Conservation (phyloP, 2,113 vertebrate genomes). For the Triplophysa tibetana region DNA sequence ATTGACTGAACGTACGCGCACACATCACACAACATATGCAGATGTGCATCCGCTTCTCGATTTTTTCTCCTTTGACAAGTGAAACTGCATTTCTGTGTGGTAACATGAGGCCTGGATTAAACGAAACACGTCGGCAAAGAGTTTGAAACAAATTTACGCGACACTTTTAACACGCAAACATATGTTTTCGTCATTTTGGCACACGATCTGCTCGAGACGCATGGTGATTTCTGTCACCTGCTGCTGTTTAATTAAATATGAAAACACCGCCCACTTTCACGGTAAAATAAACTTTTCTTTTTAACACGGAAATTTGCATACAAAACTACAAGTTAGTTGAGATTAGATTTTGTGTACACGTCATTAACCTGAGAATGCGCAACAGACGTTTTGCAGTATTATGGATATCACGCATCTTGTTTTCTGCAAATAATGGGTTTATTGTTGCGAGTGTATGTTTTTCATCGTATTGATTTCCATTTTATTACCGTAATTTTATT, state of each 20-base stretch:
- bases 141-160: neutral
- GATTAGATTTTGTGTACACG: no score
- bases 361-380: no score
- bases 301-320: no score
- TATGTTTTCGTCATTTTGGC: neutral
- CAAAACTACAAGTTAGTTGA: no score
- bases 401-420: no score
- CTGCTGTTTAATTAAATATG: constrained; percentile 1
- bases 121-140: neutral
- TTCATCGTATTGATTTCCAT: no score
- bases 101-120: neutral
- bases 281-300: no score
- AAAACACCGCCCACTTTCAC: constrained; percentile 7
- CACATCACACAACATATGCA: constrained; percentile 55
- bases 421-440: no score
- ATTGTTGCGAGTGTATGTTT: no score
- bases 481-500: no score
- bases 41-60: constrained; percentile 65
- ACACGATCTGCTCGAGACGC: neutral
- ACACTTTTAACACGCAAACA: neutral
- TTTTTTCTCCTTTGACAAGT: constrained; percentile 12
- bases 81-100: constrained; percentile 3
- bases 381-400: no score
- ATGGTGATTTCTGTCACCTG: constrained; percentile 1
- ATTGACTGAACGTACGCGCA: constrained; percentile 64